These are phyloP conservation scores for Saguinus midas DNA, from an alignment of 2,113 vertebrate species.

Conservation along the genomic window DNA sequence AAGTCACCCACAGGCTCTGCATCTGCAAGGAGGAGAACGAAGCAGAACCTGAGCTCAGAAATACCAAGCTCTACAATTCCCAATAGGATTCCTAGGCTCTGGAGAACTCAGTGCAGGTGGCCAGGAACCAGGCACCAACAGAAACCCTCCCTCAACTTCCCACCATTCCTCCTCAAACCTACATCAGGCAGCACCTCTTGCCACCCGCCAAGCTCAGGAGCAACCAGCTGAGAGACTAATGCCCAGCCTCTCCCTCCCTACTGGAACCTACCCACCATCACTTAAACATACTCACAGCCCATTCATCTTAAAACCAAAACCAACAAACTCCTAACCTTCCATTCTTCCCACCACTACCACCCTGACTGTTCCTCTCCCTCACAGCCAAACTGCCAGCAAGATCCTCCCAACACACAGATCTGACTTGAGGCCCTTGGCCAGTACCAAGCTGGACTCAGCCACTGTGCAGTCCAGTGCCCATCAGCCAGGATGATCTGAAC, in stretches of 20 bases:
- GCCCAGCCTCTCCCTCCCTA: neutral
- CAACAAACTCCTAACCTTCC: no score
- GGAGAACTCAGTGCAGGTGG: neutral
- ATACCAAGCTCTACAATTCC: accelerated
- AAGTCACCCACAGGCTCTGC: slow-evolving; percentile 89
- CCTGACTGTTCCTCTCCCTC: neutral
- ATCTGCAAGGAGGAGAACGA: slow-evolving; percentile 74
- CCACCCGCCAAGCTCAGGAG: neutral
- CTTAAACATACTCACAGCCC: accelerated
- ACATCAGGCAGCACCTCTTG: accelerated
- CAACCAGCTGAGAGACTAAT: neutral
- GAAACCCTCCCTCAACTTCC: neutral
- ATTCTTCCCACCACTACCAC: neutral
- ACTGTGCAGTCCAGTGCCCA: accelerated
- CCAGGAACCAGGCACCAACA: accelerated
- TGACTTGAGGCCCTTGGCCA: neutral
- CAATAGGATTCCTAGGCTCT: accelerated
- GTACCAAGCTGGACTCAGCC: neutral
- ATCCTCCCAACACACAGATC: accelerated
- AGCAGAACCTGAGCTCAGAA: neutral
- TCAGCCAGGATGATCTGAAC: neutral
- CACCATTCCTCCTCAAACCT: accelerated
- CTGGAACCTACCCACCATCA: neutral
- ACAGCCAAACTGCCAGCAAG: no score
- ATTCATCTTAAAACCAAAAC: neutral